Percentiles rank a stretch among this genome's conserved stretches.
These are phyloP conservation scores for Polypterus senegalus DNA, from an alignment of 2,113 vertebrate species.

Conservation along the genomic window DNA sequence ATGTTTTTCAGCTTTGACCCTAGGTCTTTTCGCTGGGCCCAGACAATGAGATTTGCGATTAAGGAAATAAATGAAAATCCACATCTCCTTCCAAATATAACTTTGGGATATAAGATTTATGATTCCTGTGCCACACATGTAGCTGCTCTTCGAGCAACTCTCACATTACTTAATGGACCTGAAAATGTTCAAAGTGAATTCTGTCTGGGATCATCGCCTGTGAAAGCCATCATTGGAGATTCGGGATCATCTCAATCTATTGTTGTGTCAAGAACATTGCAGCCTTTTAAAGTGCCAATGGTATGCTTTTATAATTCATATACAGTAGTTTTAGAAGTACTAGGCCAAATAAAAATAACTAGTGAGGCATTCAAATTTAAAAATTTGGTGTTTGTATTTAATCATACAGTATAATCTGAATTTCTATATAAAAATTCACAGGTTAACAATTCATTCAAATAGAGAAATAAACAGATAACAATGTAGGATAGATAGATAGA, in stretches of 20 bases:
- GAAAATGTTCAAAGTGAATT: not conserved
- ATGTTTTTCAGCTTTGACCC: not conserved
- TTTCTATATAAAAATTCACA: no score
- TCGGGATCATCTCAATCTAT: constrained; percentile 17
- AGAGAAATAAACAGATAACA: no score
- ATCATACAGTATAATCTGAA: no score
- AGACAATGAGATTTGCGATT: constrained; percentile 15
- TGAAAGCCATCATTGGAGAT: constrained; percentile 11
- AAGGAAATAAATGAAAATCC: constrained; percentile 14
- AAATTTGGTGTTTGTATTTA: no score
- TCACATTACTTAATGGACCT: constrained; percentile 10
- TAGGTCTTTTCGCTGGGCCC: not conserved
- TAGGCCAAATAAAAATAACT: no score
- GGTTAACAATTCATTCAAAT: no score
- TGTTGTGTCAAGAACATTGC: constrained; percentile 7
- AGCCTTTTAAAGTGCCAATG: constrained; percentile 17
- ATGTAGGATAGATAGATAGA: no score
- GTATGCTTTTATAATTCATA: constrained; percentile 6
- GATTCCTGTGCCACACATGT: constrained; percentile 13
- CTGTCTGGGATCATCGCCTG: constrained; percentile 3
- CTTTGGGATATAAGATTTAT: constrained; percentile 16
- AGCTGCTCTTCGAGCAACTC: no score
- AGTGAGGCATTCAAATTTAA: no score
- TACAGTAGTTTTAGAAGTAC: not conserved
- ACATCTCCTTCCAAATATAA: constrained; percentile 11